Percentiles rank a stretch among this genome's conserved stretches.
These are phyloP conservation scores for Actenoides lindsayi DNA, from an alignment of 2,113 vertebrate genomes.

Conservation along the genomic window DNA sequence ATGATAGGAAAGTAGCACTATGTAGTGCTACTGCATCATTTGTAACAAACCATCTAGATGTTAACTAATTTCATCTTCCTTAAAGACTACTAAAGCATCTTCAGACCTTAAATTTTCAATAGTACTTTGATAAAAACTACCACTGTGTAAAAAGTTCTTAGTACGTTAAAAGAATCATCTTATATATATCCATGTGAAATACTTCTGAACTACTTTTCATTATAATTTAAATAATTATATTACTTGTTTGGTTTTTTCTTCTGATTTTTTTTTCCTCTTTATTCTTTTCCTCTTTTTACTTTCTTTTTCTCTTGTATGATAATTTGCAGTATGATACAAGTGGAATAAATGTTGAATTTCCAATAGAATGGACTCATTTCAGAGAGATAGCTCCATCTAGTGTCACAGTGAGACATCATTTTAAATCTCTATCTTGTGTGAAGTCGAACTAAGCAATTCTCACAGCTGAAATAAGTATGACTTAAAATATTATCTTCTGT, in stretches of 20 bases:
- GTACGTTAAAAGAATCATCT: neutral
- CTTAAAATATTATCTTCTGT: neutral
- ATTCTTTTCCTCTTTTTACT: neutral
- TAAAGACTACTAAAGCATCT: neutral
- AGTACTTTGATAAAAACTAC: neutral
- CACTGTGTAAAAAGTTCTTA: neutral
- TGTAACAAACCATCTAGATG: neutral
- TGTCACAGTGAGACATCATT: neutral
- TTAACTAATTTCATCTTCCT: neutral
- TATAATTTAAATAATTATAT: neutral
- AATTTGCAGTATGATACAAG: neutral
- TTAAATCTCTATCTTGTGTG: neutral
- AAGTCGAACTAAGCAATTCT: neutral
- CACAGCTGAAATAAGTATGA: neutral
- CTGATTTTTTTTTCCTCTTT: neutral
- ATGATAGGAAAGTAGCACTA: neutral
- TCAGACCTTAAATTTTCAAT: neutral
- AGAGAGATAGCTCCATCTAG: slow-evolving; percentile 70
- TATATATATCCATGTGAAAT: neutral
- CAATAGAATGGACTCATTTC: neutral
- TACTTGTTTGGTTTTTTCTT: neutral
- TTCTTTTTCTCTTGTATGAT: neutral
- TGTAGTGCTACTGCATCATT: neutral
- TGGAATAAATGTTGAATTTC: neutral
- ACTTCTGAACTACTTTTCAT: neutral